Percentiles rank a stretch among this genome's conserved stretches.
Conservation (phyloP, 2,888 invertebrate genomes). For the Linnaemya vulpina region DNA sequence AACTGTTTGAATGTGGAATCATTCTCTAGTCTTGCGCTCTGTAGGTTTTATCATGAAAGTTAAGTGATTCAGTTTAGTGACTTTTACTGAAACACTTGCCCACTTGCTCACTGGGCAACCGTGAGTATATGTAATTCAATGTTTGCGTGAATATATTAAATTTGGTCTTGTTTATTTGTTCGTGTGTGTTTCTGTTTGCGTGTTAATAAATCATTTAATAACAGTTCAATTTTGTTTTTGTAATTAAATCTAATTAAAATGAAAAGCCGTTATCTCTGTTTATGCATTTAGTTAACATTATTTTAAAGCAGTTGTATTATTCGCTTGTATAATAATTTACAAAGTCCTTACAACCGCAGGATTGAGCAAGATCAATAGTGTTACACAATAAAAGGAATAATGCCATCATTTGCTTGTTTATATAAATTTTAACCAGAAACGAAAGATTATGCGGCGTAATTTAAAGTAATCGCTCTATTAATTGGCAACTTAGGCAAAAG, state of each 20-base stretch:
- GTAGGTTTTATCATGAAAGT: too few species aligned
- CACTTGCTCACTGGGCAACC: too few species aligned
- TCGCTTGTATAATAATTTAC: conserved; percentile 19
- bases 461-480: background rate
- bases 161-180: background rate
- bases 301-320: conserved; percentile 14
- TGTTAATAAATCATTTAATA: conserved; percentile 59
- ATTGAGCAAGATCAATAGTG: conserved; percentile 18
- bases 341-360: background rate
- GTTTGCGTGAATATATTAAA: background rate
- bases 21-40: too few species aligned
- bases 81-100: too few species aligned
- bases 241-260: conserved; percentile 50
- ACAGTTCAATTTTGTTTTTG: conserved; percentile 44
- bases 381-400: conserved; percentile 1
- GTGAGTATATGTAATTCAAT: too few species aligned
- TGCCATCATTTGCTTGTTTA: too few species aligned
- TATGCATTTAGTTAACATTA: conserved; percentile 42
- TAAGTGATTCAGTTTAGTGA: too few species aligned
- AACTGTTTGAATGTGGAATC: too few species aligned
- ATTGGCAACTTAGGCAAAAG: background rate
- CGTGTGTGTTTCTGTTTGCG: background rate
- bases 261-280: conserved; percentile 41
- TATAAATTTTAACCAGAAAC: background rate
- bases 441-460: background rate